Evolutionary conservation across 2,888 invertebrate species (phyloP), one percentile per base, ranked within the genome.

Genomic region (Erpobdella octoculata): DNA sequence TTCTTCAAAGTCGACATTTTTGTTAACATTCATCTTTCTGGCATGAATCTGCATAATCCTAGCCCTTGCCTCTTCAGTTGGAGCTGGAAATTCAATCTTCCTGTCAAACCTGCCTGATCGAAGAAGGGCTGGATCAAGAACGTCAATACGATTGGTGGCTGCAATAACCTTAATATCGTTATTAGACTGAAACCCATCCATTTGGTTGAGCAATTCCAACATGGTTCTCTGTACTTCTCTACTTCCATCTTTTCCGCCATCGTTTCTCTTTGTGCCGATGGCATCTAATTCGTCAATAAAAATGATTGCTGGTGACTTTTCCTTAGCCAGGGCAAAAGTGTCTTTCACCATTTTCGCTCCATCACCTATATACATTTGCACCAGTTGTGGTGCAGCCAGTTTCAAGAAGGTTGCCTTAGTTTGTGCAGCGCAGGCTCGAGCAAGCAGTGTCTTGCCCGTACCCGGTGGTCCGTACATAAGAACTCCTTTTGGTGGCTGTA

Each of bases 211-310:
- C 21, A 99, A 86, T 81, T 98, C 98, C 84, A 99, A 88, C 98
- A 99, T 99, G 64, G 98, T 98, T 78, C 98, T 87, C 84, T 99
- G 98, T 4, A 99, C 98, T 84, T 98, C 98, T 78, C 98, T 88
- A 85, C 99, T 98, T 72, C 98, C 98, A 72, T 98, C 97, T 82
- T 97, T 97, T 84, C 99, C 98, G 0, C 96, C 96, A 85, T 99
- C 98, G 80, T 86, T 86, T 74, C 69, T 69, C 41, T 35, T 66
- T 73, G 73, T 78, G 82, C 93, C 98, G 77, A 99, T 98, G 28
- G 98, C 98, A 83, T 98, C 98, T 77, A 99, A 84, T 84, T 99
- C 98, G 83, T 98, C 98, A 80, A 99, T 98, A 83, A 98, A 99
- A 79, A 98, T 98, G 76, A 98, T 98, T 0, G 97, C 95, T 0